Conservation (phyloP, 2,113 vertebrate genomes). For the Ceyx melanurus region DNA sequence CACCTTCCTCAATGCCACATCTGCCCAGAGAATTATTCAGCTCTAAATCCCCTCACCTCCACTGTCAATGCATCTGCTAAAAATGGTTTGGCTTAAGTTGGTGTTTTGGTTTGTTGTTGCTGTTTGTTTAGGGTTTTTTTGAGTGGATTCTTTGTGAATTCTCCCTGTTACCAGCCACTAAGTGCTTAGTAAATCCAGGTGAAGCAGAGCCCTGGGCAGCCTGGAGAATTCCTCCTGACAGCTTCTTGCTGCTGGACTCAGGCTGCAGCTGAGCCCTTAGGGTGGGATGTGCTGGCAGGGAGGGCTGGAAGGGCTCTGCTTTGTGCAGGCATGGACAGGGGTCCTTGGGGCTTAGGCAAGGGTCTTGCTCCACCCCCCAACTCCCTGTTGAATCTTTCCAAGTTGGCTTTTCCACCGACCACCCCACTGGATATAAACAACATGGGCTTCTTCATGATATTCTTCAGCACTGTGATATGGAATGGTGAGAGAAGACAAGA, state of each 20-base stretch:
- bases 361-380: fast-evolving
- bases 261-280: fast-evolving
- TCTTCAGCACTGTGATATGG: neutral
- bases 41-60: constrained; percentile 19
- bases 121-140: neutral
- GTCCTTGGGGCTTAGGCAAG: neutral
- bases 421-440: fast-evolving
- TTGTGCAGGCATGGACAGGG: neutral
- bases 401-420: neutral
- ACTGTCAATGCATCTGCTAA: neutral
- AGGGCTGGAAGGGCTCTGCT: neutral
- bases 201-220: neutral
- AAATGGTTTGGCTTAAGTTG: neutral
- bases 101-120: too few relatives aligned
- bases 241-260: neutral
- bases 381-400: neutral
- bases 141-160: neutral
- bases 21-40: constrained; percentile 16
- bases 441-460: fast-evolving
- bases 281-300: neutral
- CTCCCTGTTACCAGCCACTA: neutral
- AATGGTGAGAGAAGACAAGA: neutral
- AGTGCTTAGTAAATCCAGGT: neutral
- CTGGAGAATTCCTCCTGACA: neutral
- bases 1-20: neutral